Base-by-base conservation (phyloP, 2,888 invertebrate genomes). In the Cephus nigrinus region DNA sequence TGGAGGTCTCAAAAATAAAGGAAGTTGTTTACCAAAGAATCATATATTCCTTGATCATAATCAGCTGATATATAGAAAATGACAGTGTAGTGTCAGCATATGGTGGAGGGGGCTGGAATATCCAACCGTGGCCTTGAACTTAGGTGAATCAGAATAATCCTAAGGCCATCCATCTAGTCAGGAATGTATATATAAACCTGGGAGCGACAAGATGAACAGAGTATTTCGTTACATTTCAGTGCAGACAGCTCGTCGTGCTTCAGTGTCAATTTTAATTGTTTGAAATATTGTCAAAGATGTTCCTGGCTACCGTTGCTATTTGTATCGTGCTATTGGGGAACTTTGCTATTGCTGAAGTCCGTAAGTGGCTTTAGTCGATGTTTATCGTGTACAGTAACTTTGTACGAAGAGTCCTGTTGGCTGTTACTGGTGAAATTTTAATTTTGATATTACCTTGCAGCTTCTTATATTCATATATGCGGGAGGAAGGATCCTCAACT, bases 401-500 rank as follows among this genome's bases (percentile, higher is more conserved):
- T 71, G 12, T 15, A 71, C 1, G 11, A 31, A 71, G 32, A 32
- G 3, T 71, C 31, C 32, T 71, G 15, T 71, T 23, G 71, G 71
- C 11, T 12, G 71, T 71, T 15, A 31, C 71, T 30, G 55, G 15
- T 55, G 55, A 55, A 23, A 23, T 23, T 23, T 23, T 15, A 23
- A 55, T 55, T 5, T 55, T 55, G 0, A 23, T 9, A 23, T 55
- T 55, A 23, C 2, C 9, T 55, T 82, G 9, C 84, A 90, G 90
- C 90, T 12, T 84, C 87, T 5, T 91, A 89, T 78, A 85, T 91
- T 5, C 78, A 86, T 0, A 69, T 87, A n/a, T 92, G 91, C 78
- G 89, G 89, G 4, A 83, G 83, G 0, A 86, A 76, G 9, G 82
- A 91, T 81, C 90, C 91, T 0, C 79, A 90, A 0, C 78, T 90